Percentiles rank a stretch among this genome's conserved stretches.
Evolutionary conservation across 2,797 vertebrate genomes (phyloP).

Genomic region (Trachurus trachurus): DNA sequence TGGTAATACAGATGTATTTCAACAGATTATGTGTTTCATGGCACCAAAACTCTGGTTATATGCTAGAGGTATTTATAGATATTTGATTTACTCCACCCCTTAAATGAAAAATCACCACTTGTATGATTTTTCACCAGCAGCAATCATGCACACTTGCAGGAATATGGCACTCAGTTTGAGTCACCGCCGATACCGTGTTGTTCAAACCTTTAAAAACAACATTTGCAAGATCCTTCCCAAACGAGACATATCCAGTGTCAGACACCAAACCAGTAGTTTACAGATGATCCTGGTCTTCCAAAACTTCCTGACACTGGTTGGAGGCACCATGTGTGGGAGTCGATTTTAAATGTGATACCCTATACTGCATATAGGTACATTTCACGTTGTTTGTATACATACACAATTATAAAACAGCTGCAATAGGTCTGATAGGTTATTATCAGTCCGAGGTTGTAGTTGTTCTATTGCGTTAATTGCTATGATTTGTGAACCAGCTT

Average conservation of each 20-base stretch:
- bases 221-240: not conserved
- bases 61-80: not conserved
- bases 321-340: conserved; percentile 4
- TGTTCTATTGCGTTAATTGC: conserved; percentile 31
- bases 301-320: no score
- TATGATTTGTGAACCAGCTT: conserved; percentile 19
- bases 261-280: not conserved
- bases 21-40: not conserved
- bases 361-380: conserved; percentile 1
- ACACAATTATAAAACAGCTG: conserved; percentile 15
- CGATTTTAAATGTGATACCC: conserved; percentile 3
- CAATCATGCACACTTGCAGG: not conserved
- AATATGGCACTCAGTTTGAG: no score
- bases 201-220: not conserved
- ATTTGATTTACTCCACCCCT: not conserved
- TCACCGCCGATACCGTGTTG: no score
- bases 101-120: not conserved
- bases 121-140: not conserved
- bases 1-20: not conserved
- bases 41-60: not conserved
- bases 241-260: not conserved
- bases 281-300: not conserved
- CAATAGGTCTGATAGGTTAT: conserved; percentile 8
- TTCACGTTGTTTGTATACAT: not conserved
- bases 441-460: conserved; percentile 12